Conservation (phyloP, 1,140 invertebrate species). For the Leptinotarsa defecta region DNA sequence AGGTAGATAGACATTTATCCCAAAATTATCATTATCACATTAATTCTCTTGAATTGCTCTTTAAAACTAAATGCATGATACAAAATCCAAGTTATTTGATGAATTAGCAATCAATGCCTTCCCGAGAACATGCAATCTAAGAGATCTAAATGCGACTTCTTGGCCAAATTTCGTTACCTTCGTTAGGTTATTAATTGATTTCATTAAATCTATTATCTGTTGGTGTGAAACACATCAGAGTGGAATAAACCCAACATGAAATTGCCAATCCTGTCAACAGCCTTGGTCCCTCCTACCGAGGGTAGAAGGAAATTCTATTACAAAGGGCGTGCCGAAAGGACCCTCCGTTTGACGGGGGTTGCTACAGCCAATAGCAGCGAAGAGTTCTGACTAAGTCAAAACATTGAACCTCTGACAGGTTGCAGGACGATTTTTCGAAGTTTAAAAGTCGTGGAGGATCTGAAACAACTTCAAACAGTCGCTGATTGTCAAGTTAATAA, state of each 20-base stretch:
- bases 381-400: constrained; percentile 31
- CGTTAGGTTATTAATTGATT: too few relatives aligned
- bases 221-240: too few relatives aligned
- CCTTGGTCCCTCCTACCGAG: not conserved
- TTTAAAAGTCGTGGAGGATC: constrained; percentile 26
- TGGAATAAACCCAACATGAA: not conserved
- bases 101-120: too few relatives aligned
- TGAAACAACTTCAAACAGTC: constrained; percentile 13
- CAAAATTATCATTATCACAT: too few relatives aligned
- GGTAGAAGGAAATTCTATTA: not conserved
- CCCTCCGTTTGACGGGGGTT: constrained; percentile 26
- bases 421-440: constrained; percentile 23
- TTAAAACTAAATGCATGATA: too few relatives aligned
- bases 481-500: constrained; percentile 4
- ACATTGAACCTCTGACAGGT: not conserved
- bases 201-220: too few relatives aligned
- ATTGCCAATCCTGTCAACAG: not conserved
- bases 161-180: too few relatives aligned
- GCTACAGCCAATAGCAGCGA: constrained; percentile 26
- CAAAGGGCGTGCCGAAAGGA: constrained; percentile 28
- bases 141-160: too few relatives aligned
- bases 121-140: too few relatives aligned
- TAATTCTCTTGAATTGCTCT: too few relatives aligned
- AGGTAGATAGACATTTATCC: too few relatives aligned
- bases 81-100: too few relatives aligned